These are phyloP conservation scores for Ctenomys sociabilis DNA, from an alignment of 2,113 vertebrate species.

Conservation along the genomic window DNA sequence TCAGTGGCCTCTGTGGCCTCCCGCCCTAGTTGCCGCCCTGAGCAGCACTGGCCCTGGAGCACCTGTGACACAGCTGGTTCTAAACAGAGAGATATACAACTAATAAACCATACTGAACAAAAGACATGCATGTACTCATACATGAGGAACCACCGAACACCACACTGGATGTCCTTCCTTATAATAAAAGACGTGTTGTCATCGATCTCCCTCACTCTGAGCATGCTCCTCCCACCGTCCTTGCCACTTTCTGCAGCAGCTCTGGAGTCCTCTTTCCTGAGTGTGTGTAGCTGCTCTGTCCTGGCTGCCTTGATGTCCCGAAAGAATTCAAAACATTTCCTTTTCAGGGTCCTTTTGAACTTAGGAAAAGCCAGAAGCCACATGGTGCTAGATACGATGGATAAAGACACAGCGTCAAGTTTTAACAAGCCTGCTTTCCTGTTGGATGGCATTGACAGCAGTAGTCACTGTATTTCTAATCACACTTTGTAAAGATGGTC, in stretches of 20 bases:
- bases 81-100: neutral
- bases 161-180: neutral
- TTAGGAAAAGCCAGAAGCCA: neutral
- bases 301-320: neutral
- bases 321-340: neutral
- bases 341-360: neutral
- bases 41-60: fast-evolving
- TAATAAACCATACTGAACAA: neutral
- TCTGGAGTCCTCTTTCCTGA: neutral
- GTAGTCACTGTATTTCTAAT: neutral
- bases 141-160: neutral
- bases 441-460: neutral
- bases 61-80: neutral
- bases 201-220: neutral
- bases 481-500: neutral
- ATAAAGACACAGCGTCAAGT: neutral
- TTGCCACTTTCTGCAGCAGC: neutral
- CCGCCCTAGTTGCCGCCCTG: neutral
- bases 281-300: neutral
- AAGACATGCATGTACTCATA: neutral
- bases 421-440: neutral
- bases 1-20: fast-evolving
- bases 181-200: neutral
- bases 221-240: neutral
- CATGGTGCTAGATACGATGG: neutral